Base-by-base conservation (phyloP, 2,113 vertebrate genomes). In the Toxotes chatareus region DNA sequence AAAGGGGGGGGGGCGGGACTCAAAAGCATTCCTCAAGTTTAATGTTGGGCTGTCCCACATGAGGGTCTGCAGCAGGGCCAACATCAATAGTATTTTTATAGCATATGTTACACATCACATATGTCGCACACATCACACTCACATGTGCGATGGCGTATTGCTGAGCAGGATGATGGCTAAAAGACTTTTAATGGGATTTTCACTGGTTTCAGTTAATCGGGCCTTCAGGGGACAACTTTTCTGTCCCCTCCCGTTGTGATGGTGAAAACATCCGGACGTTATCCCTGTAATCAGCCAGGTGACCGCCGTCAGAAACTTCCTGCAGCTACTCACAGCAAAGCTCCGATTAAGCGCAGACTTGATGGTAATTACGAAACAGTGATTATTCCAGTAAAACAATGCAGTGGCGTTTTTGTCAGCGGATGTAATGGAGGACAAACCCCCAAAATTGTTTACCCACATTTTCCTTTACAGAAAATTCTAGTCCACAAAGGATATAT, bases 11-110 rank as follows among this genome's bases (percentile, higher is more conserved):
- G 40, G n/a, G 78, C 44, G 71, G 68, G 36, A 73, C 34, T 86
- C 69, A 83, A 89, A 86, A 82, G 74, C 82, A 91, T 92, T 92
- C 87, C 79, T 80, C 34, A 83, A 79, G 61, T 72, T 79, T 83
- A 69, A 84, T 80, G 76, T 82, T 55, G 63, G 68, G 65, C 81
- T 59, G 53, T 47, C 79, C 73, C 67, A 46, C 59, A 84, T 70
- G 80, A 63, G 81, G 79, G 73, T 86, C 47, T 78, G 53, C 85
- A 68, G 73, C 76, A 70, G 46, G 56, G 82, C 85, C 89, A 89
- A 90, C 78, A 49, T 76, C 80, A 91, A 88, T 68, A 83, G 64
- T 71, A 51, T 40, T 76, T 66, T 63, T 76, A 70, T 21, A 31
- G 27, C 70, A 68, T 70, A 79, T 65, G 63, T 71, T 47, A 76